Evolutionary conservation across 2,113 vertebrate species (phyloP).

Genomic region (Hemichromis elongatus): DNA sequence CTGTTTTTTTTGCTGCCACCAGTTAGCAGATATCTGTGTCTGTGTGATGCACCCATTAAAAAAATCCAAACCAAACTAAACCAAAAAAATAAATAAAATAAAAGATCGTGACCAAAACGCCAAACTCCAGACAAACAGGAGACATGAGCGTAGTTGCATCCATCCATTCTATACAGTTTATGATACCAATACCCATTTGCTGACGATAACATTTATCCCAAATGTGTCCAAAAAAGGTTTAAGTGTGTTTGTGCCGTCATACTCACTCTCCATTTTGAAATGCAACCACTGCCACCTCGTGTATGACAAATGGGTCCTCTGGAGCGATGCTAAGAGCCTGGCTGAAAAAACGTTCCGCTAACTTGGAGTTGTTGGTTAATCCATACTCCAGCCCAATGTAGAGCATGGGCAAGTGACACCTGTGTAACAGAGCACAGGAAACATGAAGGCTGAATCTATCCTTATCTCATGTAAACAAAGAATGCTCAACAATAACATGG

Average conservation of each 20-base stretch:
- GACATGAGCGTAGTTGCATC: not conserved
- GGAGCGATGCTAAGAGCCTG: slow-evolving; percentile 97
- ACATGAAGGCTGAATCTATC: not conserved
- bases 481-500: not conserved
- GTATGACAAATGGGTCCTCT: slow-evolving; percentile 97
- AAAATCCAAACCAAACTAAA: too few species aligned
- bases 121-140: not conserved
- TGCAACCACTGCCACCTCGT: slow-evolving; percentile 96
- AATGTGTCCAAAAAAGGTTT: not conserved
- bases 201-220: not conserved
- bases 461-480: fast-evolving
- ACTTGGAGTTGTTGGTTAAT: slow-evolving; percentile 96
- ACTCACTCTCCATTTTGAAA: slow-evolving; percentile 99
- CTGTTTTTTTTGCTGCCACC: too few species aligned
- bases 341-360: slow-evolving; percentile 97
- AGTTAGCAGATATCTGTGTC: too few species aligned
- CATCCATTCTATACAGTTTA: not conserved
- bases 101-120: not conserved
- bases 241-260: not conserved
- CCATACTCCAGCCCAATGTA: slow-evolving; percentile 98
- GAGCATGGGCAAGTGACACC: slow-evolving; percentile 96
- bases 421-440: slow-evolving; percentile 29
- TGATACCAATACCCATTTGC: not conserved
- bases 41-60: too few species aligned
- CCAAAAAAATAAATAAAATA: not conserved